Conservation (phyloP, 1,140 invertebrate species). For the Danaus plexippus region DNA sequence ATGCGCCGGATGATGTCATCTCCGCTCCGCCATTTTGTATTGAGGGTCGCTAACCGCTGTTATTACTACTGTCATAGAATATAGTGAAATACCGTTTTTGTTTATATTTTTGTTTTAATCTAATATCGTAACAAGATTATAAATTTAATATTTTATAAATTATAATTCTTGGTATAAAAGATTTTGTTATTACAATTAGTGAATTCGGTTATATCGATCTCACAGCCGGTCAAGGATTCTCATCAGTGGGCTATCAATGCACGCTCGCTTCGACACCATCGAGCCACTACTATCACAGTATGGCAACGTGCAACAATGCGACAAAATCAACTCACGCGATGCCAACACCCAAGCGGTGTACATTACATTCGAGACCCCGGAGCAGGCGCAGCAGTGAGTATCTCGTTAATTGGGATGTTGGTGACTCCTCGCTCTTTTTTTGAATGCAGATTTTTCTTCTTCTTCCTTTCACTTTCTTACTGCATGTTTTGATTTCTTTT, state of each 20-base stretch:
- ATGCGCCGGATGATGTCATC: conserved; percentile 48
- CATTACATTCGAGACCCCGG: conserved; percentile 89
- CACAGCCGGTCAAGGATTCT: conserved; percentile 86
- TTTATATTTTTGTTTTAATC: no score
- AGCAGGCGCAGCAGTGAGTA: conserved; percentile 92
- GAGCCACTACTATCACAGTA: conserved; percentile 84
- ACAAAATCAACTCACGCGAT: conserved; percentile 86
- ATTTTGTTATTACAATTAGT: conserved; percentile 17
- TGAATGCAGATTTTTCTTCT: no score
- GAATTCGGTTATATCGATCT: conserved; percentile 56
- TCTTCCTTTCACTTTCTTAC: no score
- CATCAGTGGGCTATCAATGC: conserved; percentile 87
- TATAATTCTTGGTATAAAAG: neutral
- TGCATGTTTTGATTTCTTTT: no score
- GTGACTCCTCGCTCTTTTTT: no score
- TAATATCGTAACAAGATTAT: no score
- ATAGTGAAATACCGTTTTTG: no score
- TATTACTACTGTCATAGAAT: neutral
- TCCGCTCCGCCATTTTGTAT: conserved; percentile 60
- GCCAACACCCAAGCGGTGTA: conserved; percentile 83
- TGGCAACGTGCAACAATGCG: conserved; percentile 87
- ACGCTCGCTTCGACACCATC: conserved; percentile 87
- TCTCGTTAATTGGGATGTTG: conserved; percentile 3
- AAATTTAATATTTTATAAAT: no score
- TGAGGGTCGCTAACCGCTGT: conserved; percentile 22